A percentile compares a stretch with the other conserved stretches of the same genome.
Conservation (phyloP, 1,140 invertebrate genomes). For the Chionoecetes opilio region DNA sequence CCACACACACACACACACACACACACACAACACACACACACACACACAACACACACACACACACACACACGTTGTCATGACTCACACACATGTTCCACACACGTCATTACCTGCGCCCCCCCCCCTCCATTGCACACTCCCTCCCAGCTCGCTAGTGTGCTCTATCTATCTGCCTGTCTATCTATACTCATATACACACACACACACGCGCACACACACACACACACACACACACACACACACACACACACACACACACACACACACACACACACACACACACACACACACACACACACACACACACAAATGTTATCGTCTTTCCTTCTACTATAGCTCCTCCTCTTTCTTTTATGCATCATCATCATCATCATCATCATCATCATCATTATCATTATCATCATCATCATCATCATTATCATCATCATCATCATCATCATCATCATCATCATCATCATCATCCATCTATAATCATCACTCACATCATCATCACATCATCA, state of each 20-base stretch:
- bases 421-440: too few relatives aligned
- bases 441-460: too few relatives aligned
- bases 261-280: slow-evolving; percentile 36
- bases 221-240: slow-evolving; percentile 33
- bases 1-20: not conserved
- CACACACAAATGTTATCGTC: not conserved
- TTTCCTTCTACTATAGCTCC: too few relatives aligned
- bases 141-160: too few relatives aligned
- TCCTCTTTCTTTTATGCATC: too few relatives aligned
- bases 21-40: slow-evolving; percentile 18
- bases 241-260: slow-evolving; percentile 45
- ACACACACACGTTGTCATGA: not conserved
- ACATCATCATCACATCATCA: too few relatives aligned
- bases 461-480: too few relatives aligned
- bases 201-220: not conserved
- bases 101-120: not conserved
- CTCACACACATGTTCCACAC: not conserved
- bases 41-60: slow-evolving; percentile 25
- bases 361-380: too few relatives aligned
- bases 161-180: too few relatives aligned
- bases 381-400: too few relatives aligned
- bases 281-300: slow-evolving; percentile 35
- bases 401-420: too few relatives aligned
- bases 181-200: not conserved
- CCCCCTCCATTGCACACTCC: too few relatives aligned